These are phyloP conservation scores for Acanthosepion pharaonis DNA, from an alignment of 2,888 invertebrate genomes.

Conservation along the genomic window DNA sequence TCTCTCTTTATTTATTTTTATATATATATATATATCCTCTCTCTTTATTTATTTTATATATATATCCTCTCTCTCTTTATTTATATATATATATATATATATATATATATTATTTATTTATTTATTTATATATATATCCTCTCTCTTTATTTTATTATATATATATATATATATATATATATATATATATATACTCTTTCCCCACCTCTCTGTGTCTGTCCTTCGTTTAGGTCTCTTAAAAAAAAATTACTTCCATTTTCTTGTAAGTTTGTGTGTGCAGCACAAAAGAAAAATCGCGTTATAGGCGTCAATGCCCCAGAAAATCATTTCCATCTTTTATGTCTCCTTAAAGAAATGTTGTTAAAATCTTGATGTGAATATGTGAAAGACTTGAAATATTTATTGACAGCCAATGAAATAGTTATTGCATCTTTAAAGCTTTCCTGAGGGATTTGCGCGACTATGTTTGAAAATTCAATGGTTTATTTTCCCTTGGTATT, in stretches of 20 bases:
- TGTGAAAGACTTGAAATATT: neutral
- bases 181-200: no score
- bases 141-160: no score
- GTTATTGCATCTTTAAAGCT: constrained; percentile 9
- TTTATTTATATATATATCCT: no score
- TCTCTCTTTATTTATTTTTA: no score
- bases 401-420: constrained; percentile 33
- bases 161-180: no score
- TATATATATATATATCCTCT: no score
- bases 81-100: no score
- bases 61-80: no score
- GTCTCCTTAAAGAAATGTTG: neutral
- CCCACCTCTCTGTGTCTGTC: no score
- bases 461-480: constrained; percentile 10
- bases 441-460: neutral
- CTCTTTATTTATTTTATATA: no score
- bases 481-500: constrained; percentile 16
- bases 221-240: neutral
- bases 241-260: neutral
- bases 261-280: neutral
- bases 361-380: neutral
- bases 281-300: neutral
- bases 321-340: constrained; percentile 17
- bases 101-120: no score
- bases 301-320: neutral